Conservation (phyloP, 2,888 invertebrate species). For the Catocala fraxini region DNA sequence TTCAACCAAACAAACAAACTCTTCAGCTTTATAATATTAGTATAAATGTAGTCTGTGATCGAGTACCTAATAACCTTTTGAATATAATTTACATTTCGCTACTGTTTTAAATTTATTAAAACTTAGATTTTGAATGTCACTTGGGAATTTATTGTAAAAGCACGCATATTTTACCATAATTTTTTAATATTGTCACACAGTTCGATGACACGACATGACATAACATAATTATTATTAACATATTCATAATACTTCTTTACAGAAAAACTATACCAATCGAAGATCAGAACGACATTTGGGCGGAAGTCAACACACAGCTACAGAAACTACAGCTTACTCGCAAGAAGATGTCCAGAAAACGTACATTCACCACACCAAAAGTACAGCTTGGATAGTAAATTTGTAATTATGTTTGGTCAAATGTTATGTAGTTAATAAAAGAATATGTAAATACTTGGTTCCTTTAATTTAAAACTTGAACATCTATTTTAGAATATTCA, state of each 20-base stretch:
- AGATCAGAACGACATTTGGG: slow-evolving; percentile 94
- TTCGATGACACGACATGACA: neutral
- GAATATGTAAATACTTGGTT: neutral
- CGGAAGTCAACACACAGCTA: slow-evolving; percentile 93
- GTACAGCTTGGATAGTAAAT: slow-evolving; percentile 70
- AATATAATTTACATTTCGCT: no score
- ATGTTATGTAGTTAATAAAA: slow-evolving; percentile 44
- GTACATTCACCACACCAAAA: slow-evolving; percentile 71
- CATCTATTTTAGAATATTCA: neutral
- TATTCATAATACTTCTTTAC: slow-evolving; percentile 20
- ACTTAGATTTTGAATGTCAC: no score
- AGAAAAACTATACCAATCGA: slow-evolving; percentile 95
- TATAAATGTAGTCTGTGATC: no score
- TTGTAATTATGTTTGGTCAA: slow-evolving; percentile 17
- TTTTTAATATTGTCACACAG: no score
- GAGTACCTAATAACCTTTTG: no score
- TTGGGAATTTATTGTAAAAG: no score
- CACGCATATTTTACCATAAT: no score
- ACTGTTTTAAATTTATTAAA: no score
- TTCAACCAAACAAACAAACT: no score
- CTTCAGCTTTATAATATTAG: no score
- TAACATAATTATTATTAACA: no score
- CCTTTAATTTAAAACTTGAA: neutral
- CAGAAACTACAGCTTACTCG: slow-evolving; percentile 91
- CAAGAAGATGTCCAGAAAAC: slow-evolving; percentile 77